These are phyloP conservation scores for Dorcus parallelipipedus DNA, from an alignment of 2,888 invertebrate genomes.

Conservation along the genomic window DNA sequence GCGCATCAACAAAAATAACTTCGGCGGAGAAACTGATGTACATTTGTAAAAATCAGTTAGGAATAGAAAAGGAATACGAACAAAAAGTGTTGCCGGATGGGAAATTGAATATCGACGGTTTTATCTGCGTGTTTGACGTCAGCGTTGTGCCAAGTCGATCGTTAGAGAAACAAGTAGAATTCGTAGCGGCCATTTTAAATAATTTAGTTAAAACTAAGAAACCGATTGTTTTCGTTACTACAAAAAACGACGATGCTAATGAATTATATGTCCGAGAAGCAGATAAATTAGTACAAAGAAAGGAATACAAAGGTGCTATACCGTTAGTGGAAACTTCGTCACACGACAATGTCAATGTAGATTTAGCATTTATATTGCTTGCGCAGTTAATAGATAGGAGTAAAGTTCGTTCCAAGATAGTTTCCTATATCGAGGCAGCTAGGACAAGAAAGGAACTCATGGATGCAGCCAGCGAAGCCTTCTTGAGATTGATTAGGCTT, in stretches of 20 bases:
- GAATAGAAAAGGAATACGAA: slow-evolving; percentile 96
- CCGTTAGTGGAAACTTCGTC: slow-evolving; percentile 92
- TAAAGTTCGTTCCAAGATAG: slow-evolving; percentile 67
- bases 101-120: slow-evolving; percentile 88
- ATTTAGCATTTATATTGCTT: slow-evolving; percentile 83
- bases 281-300: slow-evolving; percentile 80
- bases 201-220: slow-evolving; percentile 91
- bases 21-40: slow-evolving; percentile 99
- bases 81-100: slow-evolving; percentile 92
- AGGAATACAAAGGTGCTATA: slow-evolving; percentile 87
- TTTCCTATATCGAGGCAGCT: slow-evolving; percentile 80
- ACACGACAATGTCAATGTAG: slow-evolving; percentile 94
- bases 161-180: slow-evolving; percentile 88
- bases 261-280: slow-evolving; percentile 86
- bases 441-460: slow-evolving; percentile 81
- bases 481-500: slow-evolving; percentile 79
- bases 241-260: slow-evolving; percentile 92
- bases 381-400: slow-evolving; percentile 92
- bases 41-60: slow-evolving; percentile 97
- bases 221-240: slow-evolving; percentile 90
- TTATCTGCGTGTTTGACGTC: slow-evolving; percentile 93
- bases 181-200: slow-evolving; percentile 78
- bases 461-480: slow-evolving; percentile 87
- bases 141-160: slow-evolving; percentile 88
- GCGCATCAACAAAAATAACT: slow-evolving; percentile 84